Evolutionary conservation across 2,888 invertebrate species (phyloP).

Genomic region (Fragum sueziense): DNA sequence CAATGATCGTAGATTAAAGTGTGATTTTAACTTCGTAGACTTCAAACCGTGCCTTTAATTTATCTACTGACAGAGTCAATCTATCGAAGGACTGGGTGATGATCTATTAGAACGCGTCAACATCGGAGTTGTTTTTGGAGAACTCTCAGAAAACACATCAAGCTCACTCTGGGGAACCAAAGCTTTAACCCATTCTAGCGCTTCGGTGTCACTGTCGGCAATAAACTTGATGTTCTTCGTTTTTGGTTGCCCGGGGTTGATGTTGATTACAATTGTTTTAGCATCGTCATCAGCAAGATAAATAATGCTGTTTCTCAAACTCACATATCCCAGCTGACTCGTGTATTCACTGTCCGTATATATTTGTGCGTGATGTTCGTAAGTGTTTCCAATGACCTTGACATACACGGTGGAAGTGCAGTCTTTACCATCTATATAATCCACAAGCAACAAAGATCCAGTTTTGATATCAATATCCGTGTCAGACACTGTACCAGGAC

Average conservation of each 20-base stretch:
- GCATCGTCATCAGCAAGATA: background rate
- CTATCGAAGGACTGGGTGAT: background rate
- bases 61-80: too few relatives aligned
- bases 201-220: background rate
- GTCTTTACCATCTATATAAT: background rate
- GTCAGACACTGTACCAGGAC: too few relatives aligned
- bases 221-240: background rate
- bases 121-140: background rate
- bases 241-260: background rate
- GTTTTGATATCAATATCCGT: background rate
- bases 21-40: too few relatives aligned
- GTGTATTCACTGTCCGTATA: constrained; percentile 1
- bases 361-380: constrained; percentile 23
- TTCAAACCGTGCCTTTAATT: too few relatives aligned
- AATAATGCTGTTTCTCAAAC: constrained; percentile 10
- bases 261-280: background rate
- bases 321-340: constrained; percentile 1
- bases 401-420: background rate
- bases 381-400: constrained; percentile 13
- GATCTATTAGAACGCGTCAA: background rate
- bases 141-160: background rate
- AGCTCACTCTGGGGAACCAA: background rate
- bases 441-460: background rate
- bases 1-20: too few relatives aligned
- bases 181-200: background rate